These are phyloP conservation scores for Phylloscopus collybita DNA, from an alignment of 2,797 vertebrate genomes.

Conservation along the genomic window DNA sequence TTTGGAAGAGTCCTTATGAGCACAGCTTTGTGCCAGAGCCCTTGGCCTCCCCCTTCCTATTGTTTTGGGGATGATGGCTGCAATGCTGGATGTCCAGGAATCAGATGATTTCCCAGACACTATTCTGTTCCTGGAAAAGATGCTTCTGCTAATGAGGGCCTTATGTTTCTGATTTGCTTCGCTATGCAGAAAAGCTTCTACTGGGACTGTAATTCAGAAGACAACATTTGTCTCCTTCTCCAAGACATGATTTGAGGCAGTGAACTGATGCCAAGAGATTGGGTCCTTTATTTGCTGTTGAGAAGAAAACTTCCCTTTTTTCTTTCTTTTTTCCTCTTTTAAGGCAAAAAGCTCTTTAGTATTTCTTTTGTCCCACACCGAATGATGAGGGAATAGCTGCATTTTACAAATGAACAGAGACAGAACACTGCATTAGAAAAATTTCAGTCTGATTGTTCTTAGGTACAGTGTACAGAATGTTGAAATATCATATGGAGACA, in stretches of 20 bases:
- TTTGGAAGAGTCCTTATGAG: background rate
- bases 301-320: background rate
- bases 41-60: background rate
- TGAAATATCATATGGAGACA: background rate
- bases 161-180: background rate
- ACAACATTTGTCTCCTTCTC: background rate
- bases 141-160: background rate
- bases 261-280: background rate
- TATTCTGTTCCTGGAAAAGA: background rate
- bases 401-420: background rate
- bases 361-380: background rate
- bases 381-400: background rate
- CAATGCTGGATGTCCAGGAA: background rate
- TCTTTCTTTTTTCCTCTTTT: background rate
- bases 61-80: background rate
- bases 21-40: background rate
- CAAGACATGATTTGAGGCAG: background rate
- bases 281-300: background rate
- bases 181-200: background rate
- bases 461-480: background rate
- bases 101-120: background rate
- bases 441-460: background rate
- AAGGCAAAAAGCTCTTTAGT: background rate
- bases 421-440: background rate
- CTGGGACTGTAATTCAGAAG: background rate